Conservation (phyloP, 1,140 invertebrate species). For the Melipona quadrifasciata region DNA sequence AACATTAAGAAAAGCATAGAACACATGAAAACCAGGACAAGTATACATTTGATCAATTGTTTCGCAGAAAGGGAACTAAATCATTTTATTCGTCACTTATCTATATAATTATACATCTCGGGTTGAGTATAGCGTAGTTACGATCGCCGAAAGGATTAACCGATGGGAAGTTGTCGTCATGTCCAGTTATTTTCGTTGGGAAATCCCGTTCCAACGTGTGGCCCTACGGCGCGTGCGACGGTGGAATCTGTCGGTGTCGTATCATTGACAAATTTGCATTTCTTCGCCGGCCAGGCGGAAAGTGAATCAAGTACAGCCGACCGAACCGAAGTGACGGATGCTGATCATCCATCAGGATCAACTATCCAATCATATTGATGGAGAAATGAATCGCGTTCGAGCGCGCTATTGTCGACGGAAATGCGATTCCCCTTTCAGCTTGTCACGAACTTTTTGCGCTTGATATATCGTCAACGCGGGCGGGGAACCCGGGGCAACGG, state of each 20-base stretch:
- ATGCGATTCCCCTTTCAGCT: slow-evolving; percentile 51
- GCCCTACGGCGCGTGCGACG: too few relatives aligned
- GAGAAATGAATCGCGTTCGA: slow-evolving; percentile 57
- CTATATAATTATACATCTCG: too few relatives aligned
- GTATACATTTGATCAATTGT: too few relatives aligned
- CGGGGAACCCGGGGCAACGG: not conserved
- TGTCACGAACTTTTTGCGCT: slow-evolving; percentile 49
- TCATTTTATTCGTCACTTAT: too few relatives aligned
- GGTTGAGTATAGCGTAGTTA: too few relatives aligned
- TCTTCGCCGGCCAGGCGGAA: slow-evolving; percentile 1
- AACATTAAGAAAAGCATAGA: too few relatives aligned
- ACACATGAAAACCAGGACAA: too few relatives aligned
- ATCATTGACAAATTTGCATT: slow-evolving; percentile 45
- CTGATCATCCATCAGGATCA: slow-evolving; percentile 64
- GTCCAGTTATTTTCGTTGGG: too few relatives aligned
- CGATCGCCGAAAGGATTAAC: too few relatives aligned
- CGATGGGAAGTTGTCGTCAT: too few relatives aligned
- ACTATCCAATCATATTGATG: slow-evolving; percentile 60
- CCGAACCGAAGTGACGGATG: slow-evolving; percentile 49
- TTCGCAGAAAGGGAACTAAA: too few relatives aligned
- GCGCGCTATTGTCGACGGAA: slow-evolving; percentile 50
- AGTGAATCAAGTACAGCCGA: slow-evolving; percentile 37
- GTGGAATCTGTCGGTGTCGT: not conserved
- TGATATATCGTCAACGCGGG: slow-evolving; percentile 45
- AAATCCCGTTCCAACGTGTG: too few relatives aligned